Conservation (phyloP, 2,113 vertebrate genomes). For the Paradisaea rubra region DNA sequence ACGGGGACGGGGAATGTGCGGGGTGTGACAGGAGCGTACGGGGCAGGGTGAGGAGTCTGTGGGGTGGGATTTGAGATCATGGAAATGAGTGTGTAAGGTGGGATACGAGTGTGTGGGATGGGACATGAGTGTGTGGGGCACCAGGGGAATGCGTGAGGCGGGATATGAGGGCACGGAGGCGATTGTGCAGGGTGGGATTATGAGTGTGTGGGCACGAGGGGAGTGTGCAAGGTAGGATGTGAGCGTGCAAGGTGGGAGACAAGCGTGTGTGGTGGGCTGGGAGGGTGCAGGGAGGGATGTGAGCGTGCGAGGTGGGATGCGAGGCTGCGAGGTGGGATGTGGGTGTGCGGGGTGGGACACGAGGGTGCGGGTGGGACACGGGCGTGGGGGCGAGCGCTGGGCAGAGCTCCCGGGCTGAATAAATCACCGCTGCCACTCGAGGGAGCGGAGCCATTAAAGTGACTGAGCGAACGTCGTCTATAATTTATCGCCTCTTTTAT, state of each 20-base stretch:
- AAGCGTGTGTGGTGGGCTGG: background rate
- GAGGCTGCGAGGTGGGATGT: background rate
- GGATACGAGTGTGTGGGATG: background rate
- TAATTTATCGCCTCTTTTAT: constrained; percentile 66
- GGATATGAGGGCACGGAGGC: background rate
- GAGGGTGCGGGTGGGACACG: background rate
- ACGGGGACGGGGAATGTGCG: background rate
- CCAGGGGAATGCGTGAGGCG: background rate
- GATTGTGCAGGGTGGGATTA: fast-evolving
- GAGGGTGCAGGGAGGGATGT: background rate
- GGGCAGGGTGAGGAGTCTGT: background rate
- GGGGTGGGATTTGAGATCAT: background rate
- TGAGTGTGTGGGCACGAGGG: background rate
- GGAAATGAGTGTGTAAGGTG: background rate
- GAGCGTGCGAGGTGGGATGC: background rate
- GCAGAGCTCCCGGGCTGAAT: constrained; percentile 21
- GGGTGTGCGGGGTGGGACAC: background rate
- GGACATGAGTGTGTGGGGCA: background rate
- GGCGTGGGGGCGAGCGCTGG: background rate
- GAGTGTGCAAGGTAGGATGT: fast-evolving
- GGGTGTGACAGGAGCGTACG: background rate
- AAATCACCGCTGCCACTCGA: constrained; percentile 53
- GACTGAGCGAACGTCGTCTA: constrained; percentile 49
- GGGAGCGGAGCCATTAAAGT: constrained; percentile 56
- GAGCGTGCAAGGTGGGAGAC: background rate